These are phyloP conservation scores for Tamias sibiricus DNA, from an alignment of 2,113 vertebrate genomes.

Conservation along the genomic window DNA sequence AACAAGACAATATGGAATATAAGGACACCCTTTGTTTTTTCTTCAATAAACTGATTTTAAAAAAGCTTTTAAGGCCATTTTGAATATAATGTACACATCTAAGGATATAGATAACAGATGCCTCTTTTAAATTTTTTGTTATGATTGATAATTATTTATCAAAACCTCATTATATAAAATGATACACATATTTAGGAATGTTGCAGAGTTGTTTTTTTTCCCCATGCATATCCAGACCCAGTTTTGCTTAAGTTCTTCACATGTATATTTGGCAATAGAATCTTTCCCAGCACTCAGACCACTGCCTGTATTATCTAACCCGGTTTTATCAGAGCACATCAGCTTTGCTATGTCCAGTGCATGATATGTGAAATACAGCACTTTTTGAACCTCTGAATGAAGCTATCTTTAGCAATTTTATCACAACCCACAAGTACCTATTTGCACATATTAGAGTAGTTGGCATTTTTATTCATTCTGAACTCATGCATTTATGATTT, in stretches of 20 bases:
- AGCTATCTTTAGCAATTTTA: constrained; percentile 47
- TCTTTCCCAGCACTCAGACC: background rate
- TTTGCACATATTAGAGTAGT: background rate
- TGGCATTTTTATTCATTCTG: constrained; percentile 30
- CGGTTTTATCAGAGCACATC: constrained; percentile 16
- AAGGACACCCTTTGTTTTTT: background rate
- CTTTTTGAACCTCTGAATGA: background rate
- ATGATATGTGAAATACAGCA: background rate
- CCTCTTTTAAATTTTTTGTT: background rate
- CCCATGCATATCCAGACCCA: background rate
- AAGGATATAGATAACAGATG: background rate
- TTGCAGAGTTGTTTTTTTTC: background rate
- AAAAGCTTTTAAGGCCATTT: background rate
- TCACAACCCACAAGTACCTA: constrained; percentile 40
- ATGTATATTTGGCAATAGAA: background rate
- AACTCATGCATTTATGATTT: background rate
- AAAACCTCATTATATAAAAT: background rate
- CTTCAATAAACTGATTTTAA: background rate
- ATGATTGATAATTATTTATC: background rate
- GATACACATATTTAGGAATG: background rate
- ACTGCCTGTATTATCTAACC: background rate
- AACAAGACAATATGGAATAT: background rate
- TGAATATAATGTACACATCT: background rate
- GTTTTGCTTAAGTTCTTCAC: background rate
- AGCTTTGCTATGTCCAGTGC: background rate